A percentile compares a stretch with the other conserved stretches of the same genome.
Evolutionary conservation across 2,797 vertebrate genomes (phyloP).

Genomic region (Tragopan temminckii): DNA sequence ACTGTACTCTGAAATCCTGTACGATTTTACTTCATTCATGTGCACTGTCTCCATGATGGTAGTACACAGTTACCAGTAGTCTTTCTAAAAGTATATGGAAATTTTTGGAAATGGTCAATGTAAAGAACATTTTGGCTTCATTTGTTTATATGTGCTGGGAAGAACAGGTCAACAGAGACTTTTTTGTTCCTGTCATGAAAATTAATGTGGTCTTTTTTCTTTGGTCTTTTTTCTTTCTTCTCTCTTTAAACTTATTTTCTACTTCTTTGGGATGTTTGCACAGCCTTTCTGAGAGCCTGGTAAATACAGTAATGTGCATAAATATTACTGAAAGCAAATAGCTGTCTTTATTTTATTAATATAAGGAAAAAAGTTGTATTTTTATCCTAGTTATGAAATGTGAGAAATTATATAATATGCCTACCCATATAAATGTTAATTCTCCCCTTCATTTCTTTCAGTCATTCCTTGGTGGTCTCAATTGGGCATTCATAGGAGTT

Average conservation of each 20-base stretch:
- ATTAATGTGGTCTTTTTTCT: background rate
- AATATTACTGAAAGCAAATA: background rate
- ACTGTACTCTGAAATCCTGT: background rate
- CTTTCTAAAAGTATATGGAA: background rate
- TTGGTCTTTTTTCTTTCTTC: background rate
- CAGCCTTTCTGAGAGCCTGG: background rate
- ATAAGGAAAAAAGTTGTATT: background rate
- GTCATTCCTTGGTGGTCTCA: constrained; percentile 95
- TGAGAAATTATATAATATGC: background rate
- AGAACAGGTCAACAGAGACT: background rate
- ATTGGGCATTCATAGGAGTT: constrained; percentile 96
- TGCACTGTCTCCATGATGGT: background rate
- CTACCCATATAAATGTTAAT: background rate
- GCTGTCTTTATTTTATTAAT: background rate
- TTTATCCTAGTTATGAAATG: background rate
- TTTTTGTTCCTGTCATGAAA: background rate
- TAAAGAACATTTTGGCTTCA: background rate
- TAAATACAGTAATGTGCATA: background rate
- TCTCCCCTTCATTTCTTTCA: constrained; percentile 72
- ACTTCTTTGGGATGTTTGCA: background rate
- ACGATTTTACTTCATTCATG: background rate
- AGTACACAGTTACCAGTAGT: background rate
- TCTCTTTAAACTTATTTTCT: background rate
- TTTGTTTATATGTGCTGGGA: background rate
- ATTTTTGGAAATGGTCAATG: background rate